A percentile compares a stretch with the other conserved stretches of the same genome.
Conservation (phyloP, 2,888 invertebrate species). For the Ormia ochracea region DNA sequence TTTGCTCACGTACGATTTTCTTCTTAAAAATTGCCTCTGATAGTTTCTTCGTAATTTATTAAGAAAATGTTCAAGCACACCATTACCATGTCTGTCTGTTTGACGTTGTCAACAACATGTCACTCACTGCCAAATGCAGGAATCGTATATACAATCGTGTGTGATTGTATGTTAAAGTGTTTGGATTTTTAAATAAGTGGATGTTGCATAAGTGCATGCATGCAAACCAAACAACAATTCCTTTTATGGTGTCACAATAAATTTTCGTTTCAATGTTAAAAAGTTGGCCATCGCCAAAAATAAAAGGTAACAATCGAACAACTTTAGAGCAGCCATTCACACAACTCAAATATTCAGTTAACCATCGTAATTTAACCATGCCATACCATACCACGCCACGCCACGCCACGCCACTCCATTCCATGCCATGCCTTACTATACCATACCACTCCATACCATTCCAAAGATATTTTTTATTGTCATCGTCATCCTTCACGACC, state of each 20-base stretch:
- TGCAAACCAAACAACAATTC: slow-evolving; percentile 50
- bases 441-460: neutral
- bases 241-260: slow-evolving; percentile 61
- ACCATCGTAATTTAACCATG: slow-evolving; percentile 51
- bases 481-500: slow-evolving; percentile 25
- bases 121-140: slow-evolving; percentile 32
- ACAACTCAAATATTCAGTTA: slow-evolving; percentile 43
- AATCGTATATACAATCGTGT: neutral
- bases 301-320: slow-evolving; percentile 24
- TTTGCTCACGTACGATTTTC: slow-evolving; percentile 3
- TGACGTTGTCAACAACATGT: slow-evolving; percentile 57
- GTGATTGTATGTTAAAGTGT: slow-evolving; percentile 37
- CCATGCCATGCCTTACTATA: neutral
- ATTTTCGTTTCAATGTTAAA: slow-evolving; percentile 54
- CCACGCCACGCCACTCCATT: neutral
- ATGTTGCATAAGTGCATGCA: slow-evolving; percentile 37
- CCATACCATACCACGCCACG: neutral
- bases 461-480: slow-evolving; percentile 15
- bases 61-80: neutral
- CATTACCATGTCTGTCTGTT: slow-evolving; percentile 7
- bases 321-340: slow-evolving; percentile 27
- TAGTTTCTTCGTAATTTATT: slow-evolving; percentile 20
- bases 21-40: neutral
- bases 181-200: slow-evolving; percentile 30
- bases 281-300: slow-evolving; percentile 59